Percentiles rank a stretch among this genome's conserved stretches.
These are phyloP conservation scores for Mongoloraphidia duomilia DNA, from an alignment of 2,888 invertebrate species.

Conservation along the genomic window DNA sequence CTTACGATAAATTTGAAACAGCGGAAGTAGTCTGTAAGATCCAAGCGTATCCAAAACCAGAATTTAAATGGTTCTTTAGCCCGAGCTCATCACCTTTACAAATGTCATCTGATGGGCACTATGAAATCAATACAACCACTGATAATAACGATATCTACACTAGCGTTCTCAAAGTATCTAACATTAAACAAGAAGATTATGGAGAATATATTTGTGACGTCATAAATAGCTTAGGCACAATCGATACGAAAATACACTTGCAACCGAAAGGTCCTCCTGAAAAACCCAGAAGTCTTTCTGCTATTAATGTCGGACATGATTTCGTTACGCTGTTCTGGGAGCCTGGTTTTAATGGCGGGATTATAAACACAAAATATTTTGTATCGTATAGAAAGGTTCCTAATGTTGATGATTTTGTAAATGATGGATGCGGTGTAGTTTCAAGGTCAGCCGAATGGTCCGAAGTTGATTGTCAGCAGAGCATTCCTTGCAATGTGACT, in stretches of 20 bases:
- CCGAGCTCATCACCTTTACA: conserved; percentile 58
- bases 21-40: conserved; percentile 81
- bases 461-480: conserved; percentile 72
- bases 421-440: conserved; percentile 44
- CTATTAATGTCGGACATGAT: conserved; percentile 61
- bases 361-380: conserved; percentile 74
- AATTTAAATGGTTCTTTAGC: conserved; percentile 82
- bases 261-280: conserved; percentile 84
- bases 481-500: conserved; percentile 79
- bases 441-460: conserved; percentile 53
- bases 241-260: conserved; percentile 58
- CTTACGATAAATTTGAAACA: conserved; percentile 68
- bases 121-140: conserved; percentile 66
- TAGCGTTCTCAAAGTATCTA: conserved; percentile 57
- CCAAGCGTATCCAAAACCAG: conserved; percentile 83
- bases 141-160: conserved; percentile 78
- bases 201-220: conserved; percentile 86
- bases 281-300: conserved; percentile 55
- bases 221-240: conserved; percentile 65
- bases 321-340: conserved; percentile 75
- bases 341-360: conserved; percentile 81
- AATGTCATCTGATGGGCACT: conserved; percentile 71
- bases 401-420: conserved; percentile 42
- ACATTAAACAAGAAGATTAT: conserved; percentile 69
- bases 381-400: conserved; percentile 64